phyloP scores from a whole-genome alignment of 1,140 invertebrate species.

The Bombus huntii region DNA sequence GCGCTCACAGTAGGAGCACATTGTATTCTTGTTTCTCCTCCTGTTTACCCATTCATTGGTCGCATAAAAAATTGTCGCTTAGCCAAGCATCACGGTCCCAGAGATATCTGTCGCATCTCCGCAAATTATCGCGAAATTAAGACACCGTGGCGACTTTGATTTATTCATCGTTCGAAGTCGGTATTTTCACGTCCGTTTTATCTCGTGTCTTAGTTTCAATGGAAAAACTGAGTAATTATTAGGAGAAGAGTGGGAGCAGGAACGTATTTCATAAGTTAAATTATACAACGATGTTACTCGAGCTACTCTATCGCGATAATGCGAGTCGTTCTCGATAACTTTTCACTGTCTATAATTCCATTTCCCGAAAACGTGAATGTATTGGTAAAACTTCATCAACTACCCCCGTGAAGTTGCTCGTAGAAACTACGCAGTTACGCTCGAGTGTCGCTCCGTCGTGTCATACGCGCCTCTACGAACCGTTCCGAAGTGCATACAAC shows the following conservation, averaged over 20 bases:
- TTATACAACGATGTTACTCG: not conserved
- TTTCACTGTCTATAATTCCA: constrained; percentile 14
- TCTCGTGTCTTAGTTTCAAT: not conserved
- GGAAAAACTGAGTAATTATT: not conserved
- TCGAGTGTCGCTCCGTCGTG: constrained; percentile 67
- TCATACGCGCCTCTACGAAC: constrained; percentile 60
- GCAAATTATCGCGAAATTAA: constrained; percentile 51
- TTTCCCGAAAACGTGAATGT: not conserved
- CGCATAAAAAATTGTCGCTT: constrained; percentile 44
- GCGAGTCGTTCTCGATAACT: not conserved
- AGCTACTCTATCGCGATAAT: not conserved
- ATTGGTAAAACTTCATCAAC: constrained; percentile 22
- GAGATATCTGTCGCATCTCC: constrained; percentile 40
- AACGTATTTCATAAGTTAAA: not conserved
- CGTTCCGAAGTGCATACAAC: constrained; percentile 44
- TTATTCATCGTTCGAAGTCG: not conserved
- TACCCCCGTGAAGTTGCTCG: constrained; percentile 59
- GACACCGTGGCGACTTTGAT: not conserved
- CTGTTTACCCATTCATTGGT: constrained; percentile 56
- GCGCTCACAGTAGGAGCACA: constrained; percentile 48
- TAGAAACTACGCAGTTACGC: constrained; percentile 76
- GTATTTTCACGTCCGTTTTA: not conserved
- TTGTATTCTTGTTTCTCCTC: constrained; percentile 57
- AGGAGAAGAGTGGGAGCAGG: no score
- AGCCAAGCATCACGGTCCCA: constrained; percentile 20